Evolutionary conservation across 2,113 vertebrate genomes (phyloP).

Genomic region (Nothobranchius kuhntae): DNA sequence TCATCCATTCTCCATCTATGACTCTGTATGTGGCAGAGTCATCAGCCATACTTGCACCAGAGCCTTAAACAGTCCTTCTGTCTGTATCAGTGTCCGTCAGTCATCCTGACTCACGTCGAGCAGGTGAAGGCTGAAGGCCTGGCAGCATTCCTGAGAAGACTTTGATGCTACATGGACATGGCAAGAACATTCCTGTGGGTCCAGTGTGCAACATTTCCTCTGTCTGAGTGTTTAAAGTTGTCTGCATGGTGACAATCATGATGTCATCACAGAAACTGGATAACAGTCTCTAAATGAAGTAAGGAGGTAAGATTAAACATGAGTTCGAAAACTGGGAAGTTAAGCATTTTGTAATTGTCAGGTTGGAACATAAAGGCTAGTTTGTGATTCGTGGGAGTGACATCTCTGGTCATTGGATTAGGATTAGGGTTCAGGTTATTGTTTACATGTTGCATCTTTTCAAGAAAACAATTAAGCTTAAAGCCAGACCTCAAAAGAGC

Average conservation of each 20-base stretch:
- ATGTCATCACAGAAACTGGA: conserved; percentile 23
- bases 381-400: too few relatives aligned
- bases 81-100: conserved; percentile 14
- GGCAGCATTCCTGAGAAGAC: conserved; percentile 49
- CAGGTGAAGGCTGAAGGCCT: conserved; percentile 42
- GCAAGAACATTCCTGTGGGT: conserved; percentile 41
- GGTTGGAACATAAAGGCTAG: too few relatives aligned
- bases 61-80: conserved; percentile 42
- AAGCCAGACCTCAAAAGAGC: too few relatives aligned
- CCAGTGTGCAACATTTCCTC: conserved; percentile 37
- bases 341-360: background rate
- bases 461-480: too few relatives aligned
- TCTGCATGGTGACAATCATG: conserved; percentile 32
- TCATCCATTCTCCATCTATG: conserved; percentile 23
- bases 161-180: conserved; percentile 33
- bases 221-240: conserved; percentile 31
- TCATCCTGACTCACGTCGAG: conserved; percentile 26
- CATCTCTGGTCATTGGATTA: too few relatives aligned
- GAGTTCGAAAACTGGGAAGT: conserved; percentile 1
- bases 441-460: too few relatives aligned
- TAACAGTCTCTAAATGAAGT: conserved; percentile 9
- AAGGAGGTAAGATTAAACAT: conserved; percentile 10
- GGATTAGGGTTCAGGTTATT: too few relatives aligned
- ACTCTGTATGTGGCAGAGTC: conserved; percentile 52
- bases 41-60: conserved; percentile 37